Evolutionary conservation across 2,888 invertebrate species (phyloP), one percentile per base, ranked within the genome.

Genomic region (Dasypolia templi): DNA sequence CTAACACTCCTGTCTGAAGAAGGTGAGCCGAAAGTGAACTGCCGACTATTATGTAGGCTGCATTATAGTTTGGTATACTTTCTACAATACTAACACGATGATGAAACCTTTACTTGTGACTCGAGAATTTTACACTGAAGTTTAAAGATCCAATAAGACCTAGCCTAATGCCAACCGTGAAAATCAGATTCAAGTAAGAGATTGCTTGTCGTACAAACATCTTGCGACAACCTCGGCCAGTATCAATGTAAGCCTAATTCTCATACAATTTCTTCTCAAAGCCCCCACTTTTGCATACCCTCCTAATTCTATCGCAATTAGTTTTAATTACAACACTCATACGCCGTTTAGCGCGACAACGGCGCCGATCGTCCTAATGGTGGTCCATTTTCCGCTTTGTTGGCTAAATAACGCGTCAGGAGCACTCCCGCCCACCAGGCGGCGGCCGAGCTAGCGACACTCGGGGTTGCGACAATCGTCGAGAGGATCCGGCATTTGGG

Each of bases 331-430:
- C 64, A 69, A 65, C 61, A 19, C 26, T 63, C 68, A 53, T 53
- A 69, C 77, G 55, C 56, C 51, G 68, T 7, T 55, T 46, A 39
- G 53, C 3, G 39, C 22, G 65, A 81, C 84, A 86, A 77, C 78
- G 83, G 75, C 69, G n/a, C 29, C 72, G 49, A 81, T 77, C 81
- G 69, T 51, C 19, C 29, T 72, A 49, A 80, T 73, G 76, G 74
- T 55, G 46, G 55, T 71, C 59, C 62, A 82, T 86, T 84, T 86
- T 77, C 78, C 74, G 78, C 67, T 70, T 70, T 77, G 80, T 73
- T 73, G 82, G 75, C 67, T 75, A 80, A 61, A 80, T 82, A 80
- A 80, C 44, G 77, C 75, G 85, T 77, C 85, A 77, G 72, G 55
- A 61, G 76, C 78, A 82, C 70, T 77, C 80, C 14, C 75, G 69